phyloP scores from a whole-genome alignment of 2,113 vertebrate species.

The Chaetura pelagica region DNA sequence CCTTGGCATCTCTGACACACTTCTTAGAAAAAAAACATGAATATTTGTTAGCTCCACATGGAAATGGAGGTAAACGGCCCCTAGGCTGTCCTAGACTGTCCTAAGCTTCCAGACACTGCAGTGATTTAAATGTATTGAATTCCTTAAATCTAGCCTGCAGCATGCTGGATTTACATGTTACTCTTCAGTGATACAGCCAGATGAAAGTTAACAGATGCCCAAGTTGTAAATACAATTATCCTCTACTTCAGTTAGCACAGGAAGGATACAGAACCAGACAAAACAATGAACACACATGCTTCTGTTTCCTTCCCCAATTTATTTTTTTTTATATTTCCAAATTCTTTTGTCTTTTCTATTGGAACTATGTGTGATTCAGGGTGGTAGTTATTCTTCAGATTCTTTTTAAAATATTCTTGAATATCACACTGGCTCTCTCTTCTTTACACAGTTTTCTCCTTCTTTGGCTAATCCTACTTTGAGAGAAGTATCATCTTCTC shows the following conservation, averaged over 20 bases:
- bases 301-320: background rate
- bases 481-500: background rate
- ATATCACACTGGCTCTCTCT: background rate
- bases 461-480: background rate
- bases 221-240: slow-evolving; percentile 30
- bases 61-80: background rate
- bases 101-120: background rate
- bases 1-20: background rate
- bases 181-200: background rate
- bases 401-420: background rate
- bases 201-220: slow-evolving; percentile 57
- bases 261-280: slow-evolving; percentile 52
- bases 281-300: slow-evolving; percentile 43
- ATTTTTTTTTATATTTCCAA: background rate
- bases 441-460: background rate
- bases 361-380: background rate
- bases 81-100: background rate
- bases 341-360: background rate
- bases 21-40: background rate
- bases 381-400: background rate
- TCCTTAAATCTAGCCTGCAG: slow-evolving; percentile 5
- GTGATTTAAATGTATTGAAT: slow-evolving; percentile 34
- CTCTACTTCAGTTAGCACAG: background rate
- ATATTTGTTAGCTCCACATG: background rate
- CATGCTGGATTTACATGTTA: background rate